Base-by-base conservation (phyloP, 2,888 invertebrate species). In the Rhorus exstirpatorius region DNA sequence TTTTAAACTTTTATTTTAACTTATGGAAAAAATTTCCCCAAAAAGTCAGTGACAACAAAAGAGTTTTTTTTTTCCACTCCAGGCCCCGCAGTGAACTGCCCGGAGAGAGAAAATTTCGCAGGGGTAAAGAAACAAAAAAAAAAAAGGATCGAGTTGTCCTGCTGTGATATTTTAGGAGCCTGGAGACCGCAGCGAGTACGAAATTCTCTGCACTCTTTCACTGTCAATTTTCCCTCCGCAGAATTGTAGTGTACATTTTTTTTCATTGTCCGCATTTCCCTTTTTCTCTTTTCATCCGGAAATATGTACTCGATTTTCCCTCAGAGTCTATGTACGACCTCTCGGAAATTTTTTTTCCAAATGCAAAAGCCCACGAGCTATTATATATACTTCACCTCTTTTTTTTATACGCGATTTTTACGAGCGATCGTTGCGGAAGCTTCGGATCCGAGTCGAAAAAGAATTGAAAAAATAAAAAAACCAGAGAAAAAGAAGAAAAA, bases 361-460 rank as follows among this genome's bases (percentile, higher is more conserved):
- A 35, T 17, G 44, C 38, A 60, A 72, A 49, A 35, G 35, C 72
- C 46, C 38, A 17, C 35, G 35, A 49, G 35, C 14, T 61, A 38
- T 61, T n/a, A n/a, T n/a, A n/a, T n/a, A n/a, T n/a, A n/a, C n/a
- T n/a, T n/a, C n/a, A n/a, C n/a, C n/a, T n/a, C n/a, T n/a, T n/a
- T n/a, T n/a, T n/a, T 71, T 26, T 71, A 26, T 31, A 46, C 19
- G 7, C 44, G 49, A 14, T n/a, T 35, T 61, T n/a, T 31, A 31
- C 10, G 8, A 31, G 49, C 26, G 12, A 49, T 60, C 49, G 14
- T 58, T 58, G 35, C 31, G 31, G 10, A 35, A n/a, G 46, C 31
- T n/a, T 51, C 8, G 44, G 71, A 71, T 61, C 17, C 41, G 58
- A 44, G 49, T 35, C 38, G n/a, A 51, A 51, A 38, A 31, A 51